Base-by-base conservation (phyloP, 2,888 invertebrate genomes). In the Amblyteles armatorius region DNA sequence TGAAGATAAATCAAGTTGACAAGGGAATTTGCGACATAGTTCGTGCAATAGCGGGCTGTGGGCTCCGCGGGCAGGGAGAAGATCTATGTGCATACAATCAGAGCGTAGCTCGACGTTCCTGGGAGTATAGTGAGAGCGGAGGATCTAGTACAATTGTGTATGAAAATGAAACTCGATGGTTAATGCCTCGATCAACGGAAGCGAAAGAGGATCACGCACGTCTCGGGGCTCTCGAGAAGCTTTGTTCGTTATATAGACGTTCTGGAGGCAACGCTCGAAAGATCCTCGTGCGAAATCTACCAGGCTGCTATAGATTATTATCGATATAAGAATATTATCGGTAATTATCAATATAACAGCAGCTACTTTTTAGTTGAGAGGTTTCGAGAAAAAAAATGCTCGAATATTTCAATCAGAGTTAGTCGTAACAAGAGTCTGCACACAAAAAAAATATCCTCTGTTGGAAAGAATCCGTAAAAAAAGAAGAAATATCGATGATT, bases 161-260 rank as follows among this genome's bases (percentile, higher is more conserved):
- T 48, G 57, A 74, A 63, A 84, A 78, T 11, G 81, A 80, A 84
- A 72, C 52, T 80, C 26, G 82, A 40, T 60, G 71, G 82, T 82
- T 85, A 85, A 85, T 85, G 67, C 85, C 77, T 85, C 63, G 82
- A 83, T 83, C 76, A 85, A 85, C 82, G 79, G 55, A 67, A 80
- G 65, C 79, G 82, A 67, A 83, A 83, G 85, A 76, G 85, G 85
- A 85, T 85, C 85, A 85, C 85, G 85, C 85, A 85, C 85, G 85
- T 85, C 85, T 85, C 85, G 82, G 72, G 82, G 85, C 85, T 85
- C 85, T 85, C 82, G 68, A 73, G 77, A 44, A 82, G 82, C 79
- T 80, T 60, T 72, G 36, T 55, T 71, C 63, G 36, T 82, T 82
- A 69, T 71, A 44, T 73, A 60, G 65, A 50, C 52, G 50, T 60